Base-by-base conservation (phyloP, 1,140 invertebrate genomes). In the Drosophila orosa region DNA sequence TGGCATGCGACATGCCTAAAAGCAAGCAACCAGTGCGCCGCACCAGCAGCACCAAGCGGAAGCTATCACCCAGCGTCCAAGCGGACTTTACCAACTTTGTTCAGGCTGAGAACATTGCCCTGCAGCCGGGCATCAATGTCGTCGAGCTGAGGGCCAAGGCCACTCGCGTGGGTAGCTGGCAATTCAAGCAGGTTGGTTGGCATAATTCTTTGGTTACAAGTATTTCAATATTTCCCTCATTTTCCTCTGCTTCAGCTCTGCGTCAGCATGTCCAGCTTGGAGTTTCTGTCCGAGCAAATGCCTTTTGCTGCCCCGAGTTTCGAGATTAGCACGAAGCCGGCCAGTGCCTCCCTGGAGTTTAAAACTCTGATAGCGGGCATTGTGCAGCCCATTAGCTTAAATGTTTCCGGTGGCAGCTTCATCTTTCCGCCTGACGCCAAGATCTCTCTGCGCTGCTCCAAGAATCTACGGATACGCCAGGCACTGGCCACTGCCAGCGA, bases 121-220 rank as follows among this genome's bases (percentile, higher is more conserved):
- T 94, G 37, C 93, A 93, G 71, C 96, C 97, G 0, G 97, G 97
- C n/a, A 57, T 93, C 9, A 98, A 98, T 91, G 92, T 93, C 3
- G 92, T 97, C 31, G 92, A 92, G 48, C 91, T 97, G 15, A 94
- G 93, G 33, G 94, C 94, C 68, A 92, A 94, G 82, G 94, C 94
- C 0, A 92, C 92, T n/a, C 78, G 91, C 8, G 91, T 92, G 3
- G 91, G 91, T 5, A 81, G 67, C 15, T 92, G 91, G 91, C 82
- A 80, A 13, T 92, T 92, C 45, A 92, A 91, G 31, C 91, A 91
- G 81, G 84, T 83, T 9, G 47, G 69, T 59, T 42, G 22, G 5
- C 15, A 15, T 27, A 27, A 27, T 1, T 27, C n/a, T 7, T 10
- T 17, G 17, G 5, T 19, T 3, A 19, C n/a, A 19, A 15, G 1